phyloP scores from a whole-genome alignment of 2,113 vertebrate species.

The Microcebus murinus region DNA sequence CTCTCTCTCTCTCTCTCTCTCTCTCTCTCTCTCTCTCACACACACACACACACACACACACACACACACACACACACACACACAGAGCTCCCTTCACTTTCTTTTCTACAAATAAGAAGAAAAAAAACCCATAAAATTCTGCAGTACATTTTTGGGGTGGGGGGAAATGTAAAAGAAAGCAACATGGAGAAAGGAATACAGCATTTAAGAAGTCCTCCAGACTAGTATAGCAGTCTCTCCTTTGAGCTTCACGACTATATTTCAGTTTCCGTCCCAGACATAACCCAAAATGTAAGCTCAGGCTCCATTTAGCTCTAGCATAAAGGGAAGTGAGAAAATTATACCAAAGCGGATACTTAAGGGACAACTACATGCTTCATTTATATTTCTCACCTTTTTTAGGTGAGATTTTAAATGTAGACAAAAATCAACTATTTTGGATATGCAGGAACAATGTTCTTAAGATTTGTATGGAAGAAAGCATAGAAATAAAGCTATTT shows the following conservation, averaged over 20 bases:
- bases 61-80: background rate
- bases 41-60: background rate
- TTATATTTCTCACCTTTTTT: constrained; percentile 40
- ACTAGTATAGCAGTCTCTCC: background rate
- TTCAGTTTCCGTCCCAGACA: constrained; percentile 25
- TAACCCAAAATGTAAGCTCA: constrained; percentile 17
- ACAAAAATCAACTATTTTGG: constrained; percentile 32
- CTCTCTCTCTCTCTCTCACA: too few relatives aligned
- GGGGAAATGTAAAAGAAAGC: background rate
- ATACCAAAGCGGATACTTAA: background rate
- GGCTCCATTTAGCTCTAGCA: constrained; percentile 47
- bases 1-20: too few relatives aligned
- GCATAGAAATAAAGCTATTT: constrained; percentile 27
- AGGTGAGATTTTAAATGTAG: constrained; percentile 45
- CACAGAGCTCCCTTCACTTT: background rate
- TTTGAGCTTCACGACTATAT: background rate
- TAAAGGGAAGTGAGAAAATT: constrained; percentile 54
- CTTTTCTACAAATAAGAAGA: constrained; percentile 37
- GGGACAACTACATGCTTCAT: background rate
- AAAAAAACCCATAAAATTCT: constrained; percentile 42
- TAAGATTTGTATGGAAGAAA: constrained; percentile 38
- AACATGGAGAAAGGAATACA: background rate
- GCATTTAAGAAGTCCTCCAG: constrained; percentile 44
- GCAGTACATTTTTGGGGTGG: background rate
- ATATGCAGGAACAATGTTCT: background rate